Conservation (phyloP, 2,888 invertebrate species). For the Drosophila ustulata region DNA sequence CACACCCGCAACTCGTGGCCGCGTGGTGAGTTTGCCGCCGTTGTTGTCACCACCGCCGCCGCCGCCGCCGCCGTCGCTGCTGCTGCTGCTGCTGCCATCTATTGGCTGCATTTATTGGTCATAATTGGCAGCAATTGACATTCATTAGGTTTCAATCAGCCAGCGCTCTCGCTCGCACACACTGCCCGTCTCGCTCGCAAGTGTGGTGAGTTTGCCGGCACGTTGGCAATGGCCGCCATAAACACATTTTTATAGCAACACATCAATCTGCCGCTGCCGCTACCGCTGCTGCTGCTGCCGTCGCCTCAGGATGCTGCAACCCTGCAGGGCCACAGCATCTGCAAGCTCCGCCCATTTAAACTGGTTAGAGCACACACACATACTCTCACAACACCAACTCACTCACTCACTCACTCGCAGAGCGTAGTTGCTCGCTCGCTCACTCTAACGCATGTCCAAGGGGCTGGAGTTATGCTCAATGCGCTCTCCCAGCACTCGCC, state of each 20-base stretch:
- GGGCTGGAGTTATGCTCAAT: constrained; percentile 6
- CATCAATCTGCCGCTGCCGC: constrained; percentile 4
- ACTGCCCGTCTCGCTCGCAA: background rate
- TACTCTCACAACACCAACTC: background rate
- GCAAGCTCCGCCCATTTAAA: constrained; percentile 68
- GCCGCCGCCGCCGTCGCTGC: too few relatives aligned
- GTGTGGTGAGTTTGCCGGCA: constrained; percentile 53
- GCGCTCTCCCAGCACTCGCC: constrained; percentile 2
- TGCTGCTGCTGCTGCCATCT: constrained; percentile 47
- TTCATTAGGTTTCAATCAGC: constrained; percentile 82
- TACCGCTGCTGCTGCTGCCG: constrained; percentile 14
- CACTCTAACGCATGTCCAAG: constrained; percentile 37
- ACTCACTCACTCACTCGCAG: constrained; percentile 4
- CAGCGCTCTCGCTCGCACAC: constrained; percentile 28
- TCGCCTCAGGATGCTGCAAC: constrained; percentile 57
- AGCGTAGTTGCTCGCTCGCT: constrained; percentile 34
- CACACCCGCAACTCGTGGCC: constrained; percentile 30
- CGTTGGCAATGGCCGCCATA: constrained; percentile 69
- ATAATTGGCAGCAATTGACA: constrained; percentile 84
- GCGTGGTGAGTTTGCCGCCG: constrained; percentile 51
- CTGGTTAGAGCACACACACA: constrained; percentile 61
- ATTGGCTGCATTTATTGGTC: constrained; percentile 82
- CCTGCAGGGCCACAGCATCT: constrained; percentile 51
- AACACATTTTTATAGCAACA: constrained; percentile 56
- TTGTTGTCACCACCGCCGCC: constrained; percentile 9